Evolutionary conservation across 2,888 invertebrate species (phyloP), one percentile per base, ranked within the genome.

Genomic region (Pyrrhopygopsis socrates): DNA sequence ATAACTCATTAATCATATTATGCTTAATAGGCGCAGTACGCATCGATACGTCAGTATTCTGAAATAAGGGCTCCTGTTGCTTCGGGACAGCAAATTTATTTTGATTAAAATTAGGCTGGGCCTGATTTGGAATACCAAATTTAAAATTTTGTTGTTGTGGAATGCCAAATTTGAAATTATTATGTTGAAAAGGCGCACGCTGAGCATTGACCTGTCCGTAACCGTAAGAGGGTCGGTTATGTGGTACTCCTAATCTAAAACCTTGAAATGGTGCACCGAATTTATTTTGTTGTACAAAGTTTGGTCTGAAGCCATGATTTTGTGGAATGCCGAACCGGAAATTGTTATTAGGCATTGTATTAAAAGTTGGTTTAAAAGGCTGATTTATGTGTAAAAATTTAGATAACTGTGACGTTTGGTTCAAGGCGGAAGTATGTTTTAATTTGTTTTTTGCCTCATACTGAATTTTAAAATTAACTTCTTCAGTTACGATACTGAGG

Each of bases 401-500:
- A 22, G 22, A 20, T 68, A 27, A 68, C 27, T 29, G 22, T n/a
- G n/a, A n/a, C n/a, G n/a, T n/a, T n/a, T n/a, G n/a, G n/a, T n/a
- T n/a, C n/a, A n/a, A n/a, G n/a, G n/a, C n/a, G n/a, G n/a, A n/a
- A 34, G 34, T 34, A 8, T 34, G 34, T 34, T 34, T 34, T 34
- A 34, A 34, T 34, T 34, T 34, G 15, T 63, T 29, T 34, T 68
- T 34, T 34, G 68, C 22, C 5, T 34, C 20, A 22, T 68, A 68
- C n/a, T 68, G 68, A 34, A 34, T 34, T 34, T 34, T 68, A 68
- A 68, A 68, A 4, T 38, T 34, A n/a, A 68, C 68, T 20, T 68
- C 68, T 34, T 68, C 68, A n/a, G 34, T 68, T n/a, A 68, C 68
- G 8, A 68, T 68, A 34, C 68, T 68, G 13, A 68, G 34, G 30